Base-by-base conservation (phyloP, 2,888 invertebrate genomes). In the Clistopyga incitator region DNA sequence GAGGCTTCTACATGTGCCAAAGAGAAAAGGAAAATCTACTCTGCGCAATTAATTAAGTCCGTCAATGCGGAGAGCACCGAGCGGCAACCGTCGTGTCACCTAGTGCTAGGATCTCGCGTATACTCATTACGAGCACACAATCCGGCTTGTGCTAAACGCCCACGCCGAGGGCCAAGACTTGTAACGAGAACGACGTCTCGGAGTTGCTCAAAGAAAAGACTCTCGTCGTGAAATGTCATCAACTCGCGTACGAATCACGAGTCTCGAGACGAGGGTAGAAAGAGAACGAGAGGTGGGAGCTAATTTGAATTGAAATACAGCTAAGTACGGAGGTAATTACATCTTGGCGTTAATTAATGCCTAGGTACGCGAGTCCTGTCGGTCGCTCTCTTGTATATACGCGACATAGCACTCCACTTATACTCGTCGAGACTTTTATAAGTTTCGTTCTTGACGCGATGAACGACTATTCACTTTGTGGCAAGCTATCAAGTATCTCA, bases 341-440 rank as follows among this genome's bases (percentile, higher is more conserved):
- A 85, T 85, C 83, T 75, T 75, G 64, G 65, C 81, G 56, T 85
- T 88, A 89, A 89, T 89, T 88, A 89, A 88, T 89, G 85, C 75
- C 78, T 80, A 79, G 83, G 42, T 64, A 54, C 29, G 50, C 38
- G 50, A 70, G 61, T 61, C 29, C 50, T 34, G 20, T 38, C 23
- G n/a, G 56, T 25, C 54, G 20, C 3, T 10, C 23, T n/a, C 29
- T 47, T 64, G 45, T 45, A 56, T 75, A 76, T 52, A 71, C 68
- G 34, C 50, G 42, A 20, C 59, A 71, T 42, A 25, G 45, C 52
- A 20, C 38, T 20, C 38, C 50, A 23, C 50, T 78, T 50, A 75
- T 20, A 56, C 34, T 47, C 25, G 59, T 56, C 23, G 23, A 52
- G 45, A 45, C 68, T 52, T 59, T 68, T 42, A 13, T n/a, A 74